Evolutionary conservation across 2,113 vertebrate species (phyloP).

Genomic region (Axis porcinus): DNA sequence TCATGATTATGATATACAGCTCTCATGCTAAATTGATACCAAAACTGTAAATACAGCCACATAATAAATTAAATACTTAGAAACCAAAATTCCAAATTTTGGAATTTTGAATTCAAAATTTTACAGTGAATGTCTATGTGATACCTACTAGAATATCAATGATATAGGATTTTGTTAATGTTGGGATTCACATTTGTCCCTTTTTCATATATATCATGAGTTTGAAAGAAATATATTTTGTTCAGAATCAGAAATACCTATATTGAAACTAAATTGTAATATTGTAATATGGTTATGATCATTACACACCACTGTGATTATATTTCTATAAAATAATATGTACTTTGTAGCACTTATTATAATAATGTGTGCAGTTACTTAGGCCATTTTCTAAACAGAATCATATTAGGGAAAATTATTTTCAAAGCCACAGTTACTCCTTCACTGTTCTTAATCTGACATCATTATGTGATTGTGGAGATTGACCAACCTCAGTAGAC

Average conservation of each 20-base stretch:
- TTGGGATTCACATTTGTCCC: neutral
- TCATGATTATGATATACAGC: neutral
- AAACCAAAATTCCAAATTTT: neutral
- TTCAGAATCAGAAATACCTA: neutral
- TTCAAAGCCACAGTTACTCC: neutral
- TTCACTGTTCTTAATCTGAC: neutral
- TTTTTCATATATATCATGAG: neutral
- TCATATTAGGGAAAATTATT: neutral
- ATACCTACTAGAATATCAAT: neutral
- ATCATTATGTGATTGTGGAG: neutral
- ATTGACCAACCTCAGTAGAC: neutral
- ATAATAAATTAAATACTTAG: neutral
- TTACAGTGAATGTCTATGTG: neutral
- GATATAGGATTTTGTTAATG: neutral
- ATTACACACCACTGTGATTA: neutral
- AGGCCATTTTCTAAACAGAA: neutral
- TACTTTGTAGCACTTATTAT: neutral
- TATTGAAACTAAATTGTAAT: neutral
- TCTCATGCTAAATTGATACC: neutral
- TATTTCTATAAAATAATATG: neutral
- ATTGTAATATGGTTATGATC: fast-evolving
- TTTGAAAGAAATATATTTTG: neutral
- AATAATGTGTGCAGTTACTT: neutral
- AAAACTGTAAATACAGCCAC: neutral
- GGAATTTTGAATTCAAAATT: neutral